Base-by-base conservation (phyloP, 2,113 vertebrate genomes). In the Lota lota region DNA sequence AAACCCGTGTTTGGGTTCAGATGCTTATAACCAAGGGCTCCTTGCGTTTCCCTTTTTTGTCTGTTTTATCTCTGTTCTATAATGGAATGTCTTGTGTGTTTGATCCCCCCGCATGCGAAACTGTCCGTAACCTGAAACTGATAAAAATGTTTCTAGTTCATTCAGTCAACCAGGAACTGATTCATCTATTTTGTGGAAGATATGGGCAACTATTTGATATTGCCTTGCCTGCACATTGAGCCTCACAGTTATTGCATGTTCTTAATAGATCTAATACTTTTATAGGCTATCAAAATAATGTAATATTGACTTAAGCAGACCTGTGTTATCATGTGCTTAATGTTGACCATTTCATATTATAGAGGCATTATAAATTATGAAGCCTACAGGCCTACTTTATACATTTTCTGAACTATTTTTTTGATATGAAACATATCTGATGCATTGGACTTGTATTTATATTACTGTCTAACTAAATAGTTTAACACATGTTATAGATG, bases 81-180 rank as follows among this genome's bases (percentile, higher is more conserved):
- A 28, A 16, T 75, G 86, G 88, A 91, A 90, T 90, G 84, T 77
- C 75, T 78, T 58, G 17, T 70, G 33, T 20, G 54, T 86, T 82
- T 83, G 72, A 86, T 84, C 82, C 82, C 81, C 82, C 82, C 80
- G 72, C 53, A 56, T 56, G 60, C 79, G 71, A 85, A 83, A 85
- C 81, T 73, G 71, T 74, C 33, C 16, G 66, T 75, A 77, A 77
- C 64, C 69, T 68, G 72, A 80, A 72, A 81, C 73, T 77, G 83
- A 86, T 83, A 69, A 74, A 63, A 68, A 72, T 68, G 79, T 65
- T 79, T 82, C 78, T 61, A 62, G 61, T 77, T 72, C 1, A 17
- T 67, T 61, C 36, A 22, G 62, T 62, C 63, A 61, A 77, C 54
- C 71, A 19, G 5, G 47, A 79, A 79, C 73, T 69, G 70, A 79